Conservation (phyloP, 2,888 invertebrate genomes). For the Stenchaetothrips biformis region DNA sequence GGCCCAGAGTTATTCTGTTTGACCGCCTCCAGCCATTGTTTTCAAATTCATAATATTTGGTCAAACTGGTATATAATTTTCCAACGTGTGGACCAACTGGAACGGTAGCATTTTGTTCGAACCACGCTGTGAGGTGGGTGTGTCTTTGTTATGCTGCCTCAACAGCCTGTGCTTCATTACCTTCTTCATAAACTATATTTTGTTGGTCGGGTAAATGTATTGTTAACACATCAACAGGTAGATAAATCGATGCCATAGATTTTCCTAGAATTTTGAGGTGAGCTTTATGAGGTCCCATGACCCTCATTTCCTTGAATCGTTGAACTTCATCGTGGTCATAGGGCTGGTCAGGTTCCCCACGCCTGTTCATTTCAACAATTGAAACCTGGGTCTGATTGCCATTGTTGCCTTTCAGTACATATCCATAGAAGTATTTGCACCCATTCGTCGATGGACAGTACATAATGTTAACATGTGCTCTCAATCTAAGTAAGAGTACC, state of each 20-base stretch:
- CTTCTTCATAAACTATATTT: not conserved
- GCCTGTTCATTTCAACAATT: not conserved
- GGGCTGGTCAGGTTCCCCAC: not conserved
- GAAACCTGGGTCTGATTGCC: not conserved
- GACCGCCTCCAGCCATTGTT: not conserved
- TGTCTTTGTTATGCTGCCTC: too few relatives aligned
- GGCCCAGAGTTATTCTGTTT: not conserved
- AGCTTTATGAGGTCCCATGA: not conserved
- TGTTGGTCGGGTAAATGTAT: not conserved
- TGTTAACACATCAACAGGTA: not conserved
- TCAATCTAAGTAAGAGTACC: slow-evolving; percentile 33
- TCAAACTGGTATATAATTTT: not conserved
- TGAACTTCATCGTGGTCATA: too few relatives aligned
- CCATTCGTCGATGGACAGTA: slow-evolving; percentile 1
- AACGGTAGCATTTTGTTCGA: not conserved
- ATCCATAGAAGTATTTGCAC: not conserved
- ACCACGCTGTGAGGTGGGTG: not conserved
- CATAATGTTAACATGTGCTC: slow-evolving; percentile 37
- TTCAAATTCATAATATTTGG: not conserved
- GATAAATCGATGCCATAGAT: not conserved
- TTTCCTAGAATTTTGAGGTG: not conserved
- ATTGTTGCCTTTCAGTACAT: not conserved
- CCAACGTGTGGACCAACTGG: fast-evolving
- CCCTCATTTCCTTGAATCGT: not conserved
- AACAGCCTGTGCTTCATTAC: not conserved